A percentile compares a stretch with the other conserved stretches of the same genome.
Evolutionary conservation across 1,140 invertebrate species (phyloP).

Genomic region (Mylabris phalerata): DNA sequence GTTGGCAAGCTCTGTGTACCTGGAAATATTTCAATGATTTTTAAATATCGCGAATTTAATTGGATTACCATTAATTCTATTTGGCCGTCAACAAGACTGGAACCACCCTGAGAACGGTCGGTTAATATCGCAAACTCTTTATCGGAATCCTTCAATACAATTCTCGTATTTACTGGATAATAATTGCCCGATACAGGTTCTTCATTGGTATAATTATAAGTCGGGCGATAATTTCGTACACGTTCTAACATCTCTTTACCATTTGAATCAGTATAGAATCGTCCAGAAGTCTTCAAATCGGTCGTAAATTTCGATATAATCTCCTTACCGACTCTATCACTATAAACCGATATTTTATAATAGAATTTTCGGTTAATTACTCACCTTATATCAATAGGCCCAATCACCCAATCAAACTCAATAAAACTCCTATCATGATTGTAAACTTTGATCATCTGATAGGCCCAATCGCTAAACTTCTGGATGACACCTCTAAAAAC

Average conservation of each 20-base stretch:
- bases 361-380: constrained; percentile 11
- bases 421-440: constrained; percentile 51
- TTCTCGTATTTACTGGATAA: constrained; percentile 83
- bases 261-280: constrained; percentile 92
- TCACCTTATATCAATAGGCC: constrained; percentile 80
- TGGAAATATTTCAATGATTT: not conserved
- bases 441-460: constrained; percentile 74
- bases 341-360: constrained; percentile 33
- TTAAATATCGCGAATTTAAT: not conserved
- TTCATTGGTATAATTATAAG: constrained; percentile 56
- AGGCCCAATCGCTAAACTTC: constrained; percentile 63
- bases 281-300: constrained; percentile 53
- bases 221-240: constrained; percentile 61
- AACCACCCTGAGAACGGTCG: constrained; percentile 82
- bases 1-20: not conserved
- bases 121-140: constrained; percentile 60
- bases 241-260: constrained; percentile 81
- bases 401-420: constrained; percentile 88
- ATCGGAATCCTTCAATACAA: constrained; percentile 56
- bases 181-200: constrained; percentile 81
- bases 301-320: constrained; percentile 66
- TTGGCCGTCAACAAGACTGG: constrained; percentile 65
- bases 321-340: constrained; percentile 72
- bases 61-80: constrained; percentile 68
- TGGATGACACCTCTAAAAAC: constrained; percentile 48